Conservation (phyloP, 2,888 invertebrate genomes). For the Macrosoma leucophasiata region DNA sequence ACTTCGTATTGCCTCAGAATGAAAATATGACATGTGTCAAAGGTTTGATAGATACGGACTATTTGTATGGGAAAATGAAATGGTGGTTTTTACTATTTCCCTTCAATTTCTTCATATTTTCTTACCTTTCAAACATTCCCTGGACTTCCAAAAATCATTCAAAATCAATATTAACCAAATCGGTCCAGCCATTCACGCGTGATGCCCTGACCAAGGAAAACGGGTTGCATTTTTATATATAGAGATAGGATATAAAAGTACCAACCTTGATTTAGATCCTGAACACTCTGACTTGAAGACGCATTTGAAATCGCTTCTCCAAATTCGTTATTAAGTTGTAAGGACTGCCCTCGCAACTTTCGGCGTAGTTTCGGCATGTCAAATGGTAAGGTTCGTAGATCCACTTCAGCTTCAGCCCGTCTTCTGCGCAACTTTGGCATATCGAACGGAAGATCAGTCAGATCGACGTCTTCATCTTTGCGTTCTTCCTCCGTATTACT, state of each 20-base stretch:
- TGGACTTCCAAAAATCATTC: too few relatives aligned
- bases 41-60: too few relatives aligned
- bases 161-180: too few relatives aligned
- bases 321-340: slow-evolving; percentile 78
- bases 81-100: too few relatives aligned
- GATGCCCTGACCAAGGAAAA: too few relatives aligned
- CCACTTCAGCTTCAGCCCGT: slow-evolving; percentile 84
- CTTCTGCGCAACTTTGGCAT: slow-evolving; percentile 90
- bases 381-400: slow-evolving; percentile 88
- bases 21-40: too few relatives aligned
- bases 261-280: slow-evolving; percentile 82
- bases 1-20: too few relatives aligned
- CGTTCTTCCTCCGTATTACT: slow-evolving; percentile 70
- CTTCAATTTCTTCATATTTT: too few relatives aligned
- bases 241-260: slow-evolving; percentile 28
- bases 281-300: slow-evolving; percentile 87
- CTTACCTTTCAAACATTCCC: too few relatives aligned
- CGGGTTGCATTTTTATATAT: too few relatives aligned
- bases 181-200: too few relatives aligned
- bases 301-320: slow-evolving; percentile 85
- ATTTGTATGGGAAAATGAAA: too few relatives aligned
- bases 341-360: slow-evolving; percentile 79
- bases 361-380: slow-evolving; percentile 93
- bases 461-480: slow-evolving; percentile 78
- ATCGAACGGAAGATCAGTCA: slow-evolving; percentile 89